These are phyloP conservation scores for Mustela nigripes DNA, from an alignment of 2,113 vertebrate genomes.

Conservation along the genomic window DNA sequence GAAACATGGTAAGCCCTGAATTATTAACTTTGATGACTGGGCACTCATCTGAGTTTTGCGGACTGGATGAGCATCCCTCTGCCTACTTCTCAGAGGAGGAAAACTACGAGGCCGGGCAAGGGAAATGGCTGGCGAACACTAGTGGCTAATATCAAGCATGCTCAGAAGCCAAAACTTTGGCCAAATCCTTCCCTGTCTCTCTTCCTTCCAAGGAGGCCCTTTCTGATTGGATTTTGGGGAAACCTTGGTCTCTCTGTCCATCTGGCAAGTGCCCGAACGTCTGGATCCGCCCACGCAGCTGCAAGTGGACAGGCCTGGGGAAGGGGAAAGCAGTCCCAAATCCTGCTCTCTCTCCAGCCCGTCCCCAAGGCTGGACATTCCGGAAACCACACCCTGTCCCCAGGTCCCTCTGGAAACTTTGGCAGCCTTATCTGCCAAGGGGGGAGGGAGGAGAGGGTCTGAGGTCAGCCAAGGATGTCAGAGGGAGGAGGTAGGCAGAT, in stretches of 20 bases:
- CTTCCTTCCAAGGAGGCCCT: background rate
- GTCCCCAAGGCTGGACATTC: conserved; percentile 72
- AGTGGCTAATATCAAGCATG: background rate
- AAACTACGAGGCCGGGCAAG: background rate
- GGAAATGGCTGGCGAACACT: background rate
- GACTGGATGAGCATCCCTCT: background rate
- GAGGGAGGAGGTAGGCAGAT: background rate
- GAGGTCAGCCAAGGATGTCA: conserved; percentile 6
- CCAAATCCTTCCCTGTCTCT: background rate
- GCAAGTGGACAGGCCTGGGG: background rate
- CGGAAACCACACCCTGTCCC: conserved; percentile 76
- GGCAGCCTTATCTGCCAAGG: conserved; percentile 65
- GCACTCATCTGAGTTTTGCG: background rate
- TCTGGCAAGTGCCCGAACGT: conserved; percentile 48
- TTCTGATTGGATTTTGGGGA: conserved; percentile 54
- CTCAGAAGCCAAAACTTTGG: background rate
- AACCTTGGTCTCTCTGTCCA: conserved; percentile 6
- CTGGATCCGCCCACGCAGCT: conserved; percentile 60
- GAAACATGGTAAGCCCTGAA: background rate
- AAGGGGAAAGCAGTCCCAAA: background rate
- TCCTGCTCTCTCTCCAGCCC: conserved; percentile 37
- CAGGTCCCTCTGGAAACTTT: conserved; percentile 69
- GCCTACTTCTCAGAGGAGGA: background rate
- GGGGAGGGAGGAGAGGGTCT: background rate
- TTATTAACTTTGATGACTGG: background rate